Conservation (phyloP, 2,888 invertebrate species). For the Allygus modestus region DNA sequence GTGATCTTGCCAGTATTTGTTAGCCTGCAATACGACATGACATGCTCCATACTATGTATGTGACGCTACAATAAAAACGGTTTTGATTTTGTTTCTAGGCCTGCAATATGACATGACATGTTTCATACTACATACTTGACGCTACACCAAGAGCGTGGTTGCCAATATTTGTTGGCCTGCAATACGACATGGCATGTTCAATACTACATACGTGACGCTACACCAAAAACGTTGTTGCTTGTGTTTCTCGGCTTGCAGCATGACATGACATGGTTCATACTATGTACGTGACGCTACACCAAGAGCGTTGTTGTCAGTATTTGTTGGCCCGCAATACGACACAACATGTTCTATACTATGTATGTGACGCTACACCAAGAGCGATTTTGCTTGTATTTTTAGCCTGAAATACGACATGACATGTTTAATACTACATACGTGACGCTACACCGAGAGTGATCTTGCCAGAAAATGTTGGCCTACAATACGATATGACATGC, state of each 20-base stretch:
- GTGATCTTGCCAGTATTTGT: not conserved
- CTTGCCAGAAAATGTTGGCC: slow-evolving; percentile 4
- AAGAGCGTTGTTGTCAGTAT: not conserved
- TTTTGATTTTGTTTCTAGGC: not conserved
- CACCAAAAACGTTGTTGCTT: not conserved
- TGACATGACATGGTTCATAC: not conserved
- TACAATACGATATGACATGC: not conserved
- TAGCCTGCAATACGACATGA: not conserved
- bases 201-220: not conserved
- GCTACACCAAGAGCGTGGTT: not conserved
- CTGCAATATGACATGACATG: not conserved
- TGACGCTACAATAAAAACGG: not conserved
- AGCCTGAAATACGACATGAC: not conserved
- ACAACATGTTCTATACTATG: not conserved
- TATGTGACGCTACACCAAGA: too few species aligned
- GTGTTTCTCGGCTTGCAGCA: not conserved
- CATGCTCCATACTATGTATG: too few species aligned
- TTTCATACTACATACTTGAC: too few species aligned
- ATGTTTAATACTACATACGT: not conserved
- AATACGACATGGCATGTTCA: not conserved
- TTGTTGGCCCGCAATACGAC: slow-evolving; percentile 19
- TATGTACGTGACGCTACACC: not conserved
- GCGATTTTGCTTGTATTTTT: too few species aligned
- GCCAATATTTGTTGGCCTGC: not conserved
- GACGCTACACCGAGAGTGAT: not conserved